Evolutionary conservation across 2,888 invertebrate genomes (phyloP), one percentile per base, ranked within the genome.

Genomic region (Zygaena filipendulae): DNA sequence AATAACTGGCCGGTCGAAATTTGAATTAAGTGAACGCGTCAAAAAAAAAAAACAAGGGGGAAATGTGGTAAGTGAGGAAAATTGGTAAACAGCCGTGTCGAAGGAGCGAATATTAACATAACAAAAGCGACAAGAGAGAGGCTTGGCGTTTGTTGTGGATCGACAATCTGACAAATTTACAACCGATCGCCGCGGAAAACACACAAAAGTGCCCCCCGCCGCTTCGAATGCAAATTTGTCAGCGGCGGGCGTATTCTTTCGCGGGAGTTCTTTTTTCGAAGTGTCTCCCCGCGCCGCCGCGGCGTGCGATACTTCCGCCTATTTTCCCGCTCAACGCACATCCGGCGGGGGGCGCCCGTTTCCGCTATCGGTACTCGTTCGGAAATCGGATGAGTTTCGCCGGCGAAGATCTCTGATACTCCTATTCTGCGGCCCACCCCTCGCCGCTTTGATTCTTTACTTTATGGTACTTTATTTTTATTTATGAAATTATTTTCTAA

Each of bases 141-240:
- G 47, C n/a, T n/a, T n/a, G 56, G 52, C 56, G 59, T 53, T 68
- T 60, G 60, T 54, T 59, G 62, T 59, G 64, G 62, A 74, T 74
- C 63, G 75, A 60, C 75, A 71, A 72, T 72, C 71, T 63, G 70
- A 71, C 74, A 74, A 75, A 75, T 72, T 70, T 63, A 66, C 68
- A 68, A 64, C 61, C 68, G 71, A 74, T 72, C 67, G 59, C 49
- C 49, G 58, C 46, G 58, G 49, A 63, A 58, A 61, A 55, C 52
- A 61, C 60, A 66, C 69, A 68, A 70, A 67, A 71, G 68, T 66
- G 68, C 66, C 72, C 62, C n/a, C n/a, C n/a, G n/a, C n/a, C n/a
- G n/a, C 70, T 74, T 68, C 66, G 61, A 52, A 77, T 77, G 75
- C 69, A 77, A 79, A 77, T 79, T 69, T 67, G 60, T 59, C 63